Percentiles rank a stretch among this genome's conserved stretches.
These are phyloP conservation scores for Actenoides lindsayi DNA, from an alignment of 2,113 vertebrate genomes.

Conservation along the genomic window DNA sequence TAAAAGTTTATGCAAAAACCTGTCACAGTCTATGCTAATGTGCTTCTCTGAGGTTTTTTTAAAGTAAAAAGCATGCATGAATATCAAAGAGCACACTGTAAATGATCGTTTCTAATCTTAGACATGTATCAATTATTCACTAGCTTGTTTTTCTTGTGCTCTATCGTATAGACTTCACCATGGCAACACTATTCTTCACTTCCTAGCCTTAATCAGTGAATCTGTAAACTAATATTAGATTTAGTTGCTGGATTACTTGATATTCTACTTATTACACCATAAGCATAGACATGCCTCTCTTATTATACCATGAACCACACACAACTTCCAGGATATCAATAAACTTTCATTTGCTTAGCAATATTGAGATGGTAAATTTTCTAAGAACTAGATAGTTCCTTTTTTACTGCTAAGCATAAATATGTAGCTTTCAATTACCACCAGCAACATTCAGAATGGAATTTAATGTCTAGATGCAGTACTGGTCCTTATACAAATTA, in stretches of 20 bases:
- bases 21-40: neutral
- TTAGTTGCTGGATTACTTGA: conserved; percentile 12
- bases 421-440: neutral
- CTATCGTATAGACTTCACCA: conserved; percentile 61
- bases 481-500: neutral
- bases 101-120: conserved; percentile 67
- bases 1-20: conserved; percentile 8
- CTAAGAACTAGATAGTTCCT: neutral
- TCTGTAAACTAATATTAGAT: conserved; percentile 45
- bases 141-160: conserved; percentile 31
- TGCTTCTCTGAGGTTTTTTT: neutral
- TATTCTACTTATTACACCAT: neutral
- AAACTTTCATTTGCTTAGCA: neutral
- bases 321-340: neutral
- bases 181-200: conserved; percentile 57
- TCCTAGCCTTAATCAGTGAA: conserved; percentile 40
- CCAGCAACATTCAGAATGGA: neutral
- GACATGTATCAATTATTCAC: conserved; percentile 69
- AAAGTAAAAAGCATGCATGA: conserved; percentile 21
- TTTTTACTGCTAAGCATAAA: neutral
- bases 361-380: neutral
- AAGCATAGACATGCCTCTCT: neutral
- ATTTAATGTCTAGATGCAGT: neutral
- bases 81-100: conserved; percentile 44
- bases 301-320: neutral